A percentile compares a stretch with the other conserved stretches of the same genome.
These are phyloP conservation scores for Heterochromis multidens DNA, from an alignment of 2,113 vertebrate genomes.

Conservation along the genomic window DNA sequence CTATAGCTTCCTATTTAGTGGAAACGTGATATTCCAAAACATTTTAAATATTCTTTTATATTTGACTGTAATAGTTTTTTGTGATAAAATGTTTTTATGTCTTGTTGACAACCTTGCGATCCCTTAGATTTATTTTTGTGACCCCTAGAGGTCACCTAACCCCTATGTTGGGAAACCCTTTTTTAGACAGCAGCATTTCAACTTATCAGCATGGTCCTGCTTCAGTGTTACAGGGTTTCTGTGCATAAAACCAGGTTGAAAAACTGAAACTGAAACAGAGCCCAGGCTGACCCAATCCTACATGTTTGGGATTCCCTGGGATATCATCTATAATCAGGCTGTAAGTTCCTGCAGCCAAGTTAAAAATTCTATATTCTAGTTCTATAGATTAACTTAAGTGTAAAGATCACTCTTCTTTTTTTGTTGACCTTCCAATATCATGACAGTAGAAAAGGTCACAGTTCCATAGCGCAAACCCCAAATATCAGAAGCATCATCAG, in stretches of 20 bases:
- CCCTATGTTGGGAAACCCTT: not conserved
- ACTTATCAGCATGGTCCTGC: not conserved
- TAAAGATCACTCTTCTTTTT: not conserved
- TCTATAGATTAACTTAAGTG: not conserved
- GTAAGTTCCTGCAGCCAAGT: not conserved
- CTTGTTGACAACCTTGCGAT: too few relatives aligned
- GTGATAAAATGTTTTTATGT: too few relatives aligned
- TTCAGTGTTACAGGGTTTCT: not conserved
- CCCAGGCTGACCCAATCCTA: not conserved
- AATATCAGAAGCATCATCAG: slow-evolving; percentile 31
- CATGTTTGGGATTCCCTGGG: not conserved
- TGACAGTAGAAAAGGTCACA: slow-evolving; percentile 27
- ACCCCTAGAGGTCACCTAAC: not conserved
- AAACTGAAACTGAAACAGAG: not conserved
- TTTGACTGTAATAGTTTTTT: too few relatives aligned
- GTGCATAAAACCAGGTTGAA: not conserved
- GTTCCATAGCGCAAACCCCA: not conserved
- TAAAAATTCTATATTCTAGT: too few relatives aligned
- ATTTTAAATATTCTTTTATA: too few relatives aligned
- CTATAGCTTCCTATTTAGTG: too few relatives aligned
- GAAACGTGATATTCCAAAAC: too few relatives aligned
- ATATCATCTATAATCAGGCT: not conserved
- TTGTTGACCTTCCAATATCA: not conserved
- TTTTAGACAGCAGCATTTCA: not conserved
- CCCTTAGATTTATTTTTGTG: too few relatives aligned